Base-by-base conservation (phyloP, 2,113 vertebrate genomes). In the Caranx melampygus region DNA sequence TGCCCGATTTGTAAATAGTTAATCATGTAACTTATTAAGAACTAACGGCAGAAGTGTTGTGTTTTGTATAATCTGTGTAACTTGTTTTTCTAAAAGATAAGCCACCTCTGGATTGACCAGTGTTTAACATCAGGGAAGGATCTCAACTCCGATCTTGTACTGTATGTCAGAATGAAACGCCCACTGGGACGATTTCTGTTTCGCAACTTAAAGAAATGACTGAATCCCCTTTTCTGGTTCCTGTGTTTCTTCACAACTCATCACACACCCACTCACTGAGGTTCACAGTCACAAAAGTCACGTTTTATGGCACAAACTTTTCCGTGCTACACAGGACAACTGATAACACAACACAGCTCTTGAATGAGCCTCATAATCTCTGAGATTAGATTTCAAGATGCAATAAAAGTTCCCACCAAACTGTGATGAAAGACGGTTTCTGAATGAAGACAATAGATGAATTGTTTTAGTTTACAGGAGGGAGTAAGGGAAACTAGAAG, bases 1-100 rank as follows among this genome's bases (percentile, higher is more conserved):
- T 57, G 83, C 35, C 85, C 74, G 69, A 90, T 82, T 75, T 95
- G 94, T 95, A 95, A 93, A 95, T 95, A 94, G 87, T 78, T 40
- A 68, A 88, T 72, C 80, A 21, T 83, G 73, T 88, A 87, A 94
- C 86, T 91, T 91, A 86, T 91, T 78, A 84, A 85, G 85, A 90
- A 76, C 81, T 72, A 58, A 88, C 13, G 65, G 78, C 87, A 89
- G 76, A 89, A 83, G 78, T 9, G 26, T 81, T 65, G 69, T 59
- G 71, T 94, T 94, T 93, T 95, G 69, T 94, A 94, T 89, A 58
- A 75, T 74, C 74, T 88, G 68, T 91, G 83, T 85, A 88, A 90
- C 75, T 76, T 88, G 26, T 26, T 92, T 88, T 78, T 89, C 75
- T 81, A 84, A 90, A 83, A 76, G 68, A 82, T 57, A 66, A 90